Percentiles rank a stretch among this genome's conserved stretches.
Conservation (phyloP, 2,113 vertebrate species). For the Acrocephalus kingi region DNA sequence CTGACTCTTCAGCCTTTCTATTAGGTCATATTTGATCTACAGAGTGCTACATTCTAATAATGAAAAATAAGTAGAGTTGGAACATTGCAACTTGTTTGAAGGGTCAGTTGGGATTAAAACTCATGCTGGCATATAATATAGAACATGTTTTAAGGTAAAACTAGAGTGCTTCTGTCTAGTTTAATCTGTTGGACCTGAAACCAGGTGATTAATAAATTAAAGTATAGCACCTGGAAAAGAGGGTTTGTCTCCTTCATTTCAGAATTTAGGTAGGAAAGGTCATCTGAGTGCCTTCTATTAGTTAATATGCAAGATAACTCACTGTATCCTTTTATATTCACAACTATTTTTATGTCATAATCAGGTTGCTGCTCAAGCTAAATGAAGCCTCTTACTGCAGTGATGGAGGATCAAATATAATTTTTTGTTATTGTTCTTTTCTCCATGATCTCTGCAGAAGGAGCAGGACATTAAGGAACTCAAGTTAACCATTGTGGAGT, state of each 20-base stretch:
- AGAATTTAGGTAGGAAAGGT: not conserved
- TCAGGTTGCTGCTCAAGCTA: not conserved
- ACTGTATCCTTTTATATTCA: not conserved
- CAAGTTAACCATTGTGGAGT: conserved; percentile 80
- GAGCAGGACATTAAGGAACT: conserved; percentile 81
- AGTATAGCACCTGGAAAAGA: not conserved
- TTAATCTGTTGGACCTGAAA: not conserved
- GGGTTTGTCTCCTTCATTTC: not conserved
- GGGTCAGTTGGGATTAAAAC: not conserved
- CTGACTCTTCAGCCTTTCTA: not conserved
- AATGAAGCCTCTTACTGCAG: not conserved
- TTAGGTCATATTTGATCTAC: not conserved
- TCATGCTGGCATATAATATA: not conserved
- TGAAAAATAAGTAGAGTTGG: not conserved
- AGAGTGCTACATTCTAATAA: rapidly evolving
- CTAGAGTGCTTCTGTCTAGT: not conserved
- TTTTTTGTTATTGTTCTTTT: not conserved
- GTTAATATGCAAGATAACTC: not conserved
- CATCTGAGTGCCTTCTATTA: not conserved
- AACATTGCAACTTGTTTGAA: not conserved
- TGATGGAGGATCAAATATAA: not conserved
- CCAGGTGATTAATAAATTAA: not conserved
- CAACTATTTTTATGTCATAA: not conserved
- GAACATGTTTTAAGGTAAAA: not conserved
- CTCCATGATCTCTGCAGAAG: conserved; percentile 73